phyloP scores from a whole-genome alignment of 2,113 vertebrate species.

The Manacus vitellinus region DNA sequence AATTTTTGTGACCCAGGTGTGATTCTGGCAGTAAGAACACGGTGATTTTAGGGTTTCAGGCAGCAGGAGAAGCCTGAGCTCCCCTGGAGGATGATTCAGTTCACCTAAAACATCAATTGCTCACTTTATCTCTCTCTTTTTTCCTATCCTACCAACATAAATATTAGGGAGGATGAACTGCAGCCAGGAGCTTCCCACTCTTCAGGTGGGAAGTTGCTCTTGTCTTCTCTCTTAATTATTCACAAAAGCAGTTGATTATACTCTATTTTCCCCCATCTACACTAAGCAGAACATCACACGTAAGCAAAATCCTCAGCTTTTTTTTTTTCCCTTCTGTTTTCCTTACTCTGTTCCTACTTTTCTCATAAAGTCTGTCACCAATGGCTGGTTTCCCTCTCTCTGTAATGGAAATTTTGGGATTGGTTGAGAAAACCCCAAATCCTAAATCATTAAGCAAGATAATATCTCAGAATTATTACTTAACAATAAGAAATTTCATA shows the following conservation, averaged over 20 bases:
- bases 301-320: background rate
- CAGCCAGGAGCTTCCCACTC: background rate
- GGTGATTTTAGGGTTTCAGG: background rate
- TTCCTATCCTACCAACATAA: background rate
- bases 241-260: background rate
- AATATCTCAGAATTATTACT: constrained; percentile 61
- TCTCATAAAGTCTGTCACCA: constrained; percentile 33
- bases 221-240: background rate
- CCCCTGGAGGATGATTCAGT: background rate
- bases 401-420: constrained; percentile 55
- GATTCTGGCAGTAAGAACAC: background rate
- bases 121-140: background rate
- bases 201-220: background rate
- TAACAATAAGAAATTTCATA: constrained; percentile 60
- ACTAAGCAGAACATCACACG: background rate
- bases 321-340: background rate
- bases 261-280: background rate
- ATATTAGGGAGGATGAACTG: background rate
- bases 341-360: background rate
- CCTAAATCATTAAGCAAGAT: constrained; percentile 59
- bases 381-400: background rate
- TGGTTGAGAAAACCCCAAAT: constrained; percentile 34
- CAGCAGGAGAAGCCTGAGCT: background rate
- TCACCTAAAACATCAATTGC: background rate
- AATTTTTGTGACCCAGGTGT: fast-evolving